Conservation (phyloP, 2,888 invertebrate genomes). For the Drosophila buzzatii region DNA sequence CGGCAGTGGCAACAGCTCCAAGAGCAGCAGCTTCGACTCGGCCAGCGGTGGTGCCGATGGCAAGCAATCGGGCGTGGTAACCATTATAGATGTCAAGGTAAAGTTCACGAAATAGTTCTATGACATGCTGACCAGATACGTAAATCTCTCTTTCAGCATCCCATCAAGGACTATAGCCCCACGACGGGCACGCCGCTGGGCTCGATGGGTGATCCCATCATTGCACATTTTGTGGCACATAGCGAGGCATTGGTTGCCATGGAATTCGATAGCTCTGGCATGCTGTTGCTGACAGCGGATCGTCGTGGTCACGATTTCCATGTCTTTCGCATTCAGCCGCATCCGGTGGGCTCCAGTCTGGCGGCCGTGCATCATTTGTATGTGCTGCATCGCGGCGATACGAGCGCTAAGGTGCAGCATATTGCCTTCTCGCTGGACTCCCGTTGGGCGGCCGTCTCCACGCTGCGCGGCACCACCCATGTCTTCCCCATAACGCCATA, state of each 20-base stretch:
- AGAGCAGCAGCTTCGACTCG: constrained; percentile 86
- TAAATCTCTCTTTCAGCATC: constrained; percentile 63
- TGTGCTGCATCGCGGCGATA: constrained; percentile 97
- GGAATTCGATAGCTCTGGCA: constrained; percentile 96
- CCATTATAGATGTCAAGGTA: constrained; percentile 93
- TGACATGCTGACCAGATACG: background rate
- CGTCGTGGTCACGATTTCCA: constrained; percentile 97
- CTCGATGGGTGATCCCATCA: constrained; percentile 87
- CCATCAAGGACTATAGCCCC: constrained; percentile 84
- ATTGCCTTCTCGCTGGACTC: constrained; percentile 96
- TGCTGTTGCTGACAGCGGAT: constrained; percentile 95
- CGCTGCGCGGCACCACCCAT: constrained; percentile 98
- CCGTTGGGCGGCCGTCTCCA: constrained; percentile 98
- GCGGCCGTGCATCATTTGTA: constrained; percentile 98
- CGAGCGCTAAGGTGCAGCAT: constrained; percentile 97
- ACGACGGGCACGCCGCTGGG: constrained; percentile 82
- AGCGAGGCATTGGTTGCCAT: constrained; percentile 95
- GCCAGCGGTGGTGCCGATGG: constrained; percentile 86
- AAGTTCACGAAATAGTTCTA: background rate
- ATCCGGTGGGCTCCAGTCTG: constrained; percentile 93
- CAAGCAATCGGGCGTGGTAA: constrained; percentile 94
- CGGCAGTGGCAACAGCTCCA: constrained; percentile 84
- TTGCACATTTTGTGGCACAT: constrained; percentile 95
- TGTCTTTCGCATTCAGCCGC: constrained; percentile 96
- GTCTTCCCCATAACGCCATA: constrained; percentile 98